Conservation (phyloP, 2,797 vertebrate species). For the Tokudaia muenninki region DNA sequence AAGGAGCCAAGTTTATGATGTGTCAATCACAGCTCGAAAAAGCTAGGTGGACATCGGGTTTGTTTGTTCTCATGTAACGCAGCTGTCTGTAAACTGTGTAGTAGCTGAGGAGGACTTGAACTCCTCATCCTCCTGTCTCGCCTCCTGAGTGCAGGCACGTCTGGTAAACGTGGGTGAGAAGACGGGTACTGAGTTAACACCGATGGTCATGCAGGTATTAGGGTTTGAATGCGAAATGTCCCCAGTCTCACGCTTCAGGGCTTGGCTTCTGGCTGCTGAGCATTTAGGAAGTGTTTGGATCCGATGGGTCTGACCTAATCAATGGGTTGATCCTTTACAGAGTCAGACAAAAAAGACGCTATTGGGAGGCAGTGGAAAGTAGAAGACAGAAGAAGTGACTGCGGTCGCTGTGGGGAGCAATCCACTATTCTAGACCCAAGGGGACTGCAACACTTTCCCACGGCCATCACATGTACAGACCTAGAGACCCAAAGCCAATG, state of each 20-base stretch:
- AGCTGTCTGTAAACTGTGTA: neutral
- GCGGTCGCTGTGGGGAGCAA: neutral
- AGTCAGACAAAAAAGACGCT: neutral
- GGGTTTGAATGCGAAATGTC: neutral
- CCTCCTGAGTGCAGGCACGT: neutral
- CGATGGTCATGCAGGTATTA: neutral
- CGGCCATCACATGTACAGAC: neutral
- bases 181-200: neutral
- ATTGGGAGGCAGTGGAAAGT: neutral
- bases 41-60: neutral
- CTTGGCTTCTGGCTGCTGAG: neutral
- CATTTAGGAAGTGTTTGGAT: neutral
- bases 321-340: neutral
- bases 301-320: neutral
- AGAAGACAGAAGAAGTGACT: neutral
- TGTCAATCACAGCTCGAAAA: constrained; percentile 37
- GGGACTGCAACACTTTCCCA: neutral
- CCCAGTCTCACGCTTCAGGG: neutral
- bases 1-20: neutral
- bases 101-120: neutral
- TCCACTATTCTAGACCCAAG: neutral
- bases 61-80: neutral
- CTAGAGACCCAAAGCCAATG: neutral
- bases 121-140: neutral
- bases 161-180: neutral